Evolutionary conservation across 1,140 invertebrate genomes (phyloP), one percentile per base, ranked within the genome.

Genomic region (Lamellibrachia luymesi): DNA sequence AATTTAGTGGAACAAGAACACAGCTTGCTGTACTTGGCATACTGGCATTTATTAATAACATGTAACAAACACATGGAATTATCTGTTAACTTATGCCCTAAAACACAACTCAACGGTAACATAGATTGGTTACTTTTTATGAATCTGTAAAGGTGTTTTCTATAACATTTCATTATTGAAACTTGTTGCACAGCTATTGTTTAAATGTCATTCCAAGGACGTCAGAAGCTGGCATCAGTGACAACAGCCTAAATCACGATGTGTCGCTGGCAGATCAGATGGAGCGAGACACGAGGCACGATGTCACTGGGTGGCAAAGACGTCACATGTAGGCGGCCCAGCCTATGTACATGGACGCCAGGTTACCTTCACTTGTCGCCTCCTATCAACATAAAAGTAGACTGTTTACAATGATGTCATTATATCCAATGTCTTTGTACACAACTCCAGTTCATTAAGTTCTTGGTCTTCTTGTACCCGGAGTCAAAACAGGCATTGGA

Each of bases 311-410:
- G 49, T 5, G 51, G 4, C 91, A 91, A 13, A 91, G 50, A 92
- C 49, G 27, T 96, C 94, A 99, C 94, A 99, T 96, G 95, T 97
- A 98, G 10, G 98, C 97, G 90, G 98, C 98, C 99, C 99, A 99
- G 13, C 99, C 99, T 93, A 98, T 97, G 95, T 98, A 99, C 99
- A 99, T 99, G 96, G 98, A 98, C 94, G 98, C 98, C 1, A 99
- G 97, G 96, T 99, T 99, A 94, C 98, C 97, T 92, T 98, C 96
- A 96, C 97, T 98, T 2, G 98, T 99, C 2, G 99, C 98, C 97
- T 99, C 98, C 51, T 98, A 94, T 50, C 92, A 94, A 94, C 56
- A 93, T n/a, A 93, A 94, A 94, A 56, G 80, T 51, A 94, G 38
- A 80, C n/a, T 25, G 52, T 93, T 25, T 50, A 56, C 64, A 92